phyloP scores from a whole-genome alignment of 1,140 invertebrate genomes.

The Drosophila sproati region DNA sequence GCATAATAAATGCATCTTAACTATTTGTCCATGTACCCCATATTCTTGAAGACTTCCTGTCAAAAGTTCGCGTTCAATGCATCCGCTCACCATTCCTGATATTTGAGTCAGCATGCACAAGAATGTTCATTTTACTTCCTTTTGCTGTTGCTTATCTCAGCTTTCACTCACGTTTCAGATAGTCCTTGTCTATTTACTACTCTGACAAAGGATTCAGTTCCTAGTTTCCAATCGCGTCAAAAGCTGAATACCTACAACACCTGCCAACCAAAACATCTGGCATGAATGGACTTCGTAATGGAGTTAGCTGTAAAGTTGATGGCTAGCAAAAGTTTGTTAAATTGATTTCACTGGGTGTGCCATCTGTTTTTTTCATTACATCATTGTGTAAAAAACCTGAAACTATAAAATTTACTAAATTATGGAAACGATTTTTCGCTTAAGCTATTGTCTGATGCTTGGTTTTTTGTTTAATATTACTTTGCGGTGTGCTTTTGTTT shows the following conservation, averaged over 20 bases:
- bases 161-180: conserved; percentile 32
- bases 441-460: conserved; percentile 58
- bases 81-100: conserved; percentile 15
- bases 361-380: conserved; percentile 8
- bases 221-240: conserved; percentile 4
- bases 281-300: background rate
- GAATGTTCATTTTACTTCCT: conserved; percentile 55
- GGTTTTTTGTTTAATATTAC: conserved; percentile 41
- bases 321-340: background rate
- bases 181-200: conserved; percentile 9
- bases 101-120: conserved; percentile 20
- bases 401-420: background rate
- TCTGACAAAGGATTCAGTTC: background rate
- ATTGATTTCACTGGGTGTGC: conserved; percentile 8
- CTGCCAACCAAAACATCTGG: conserved; percentile 12
- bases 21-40: conserved; percentile 53
- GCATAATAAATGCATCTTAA: conserved; percentile 42
- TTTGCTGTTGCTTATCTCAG: conserved; percentile 16
- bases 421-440: conserved; percentile 33
- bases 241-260: background rate
- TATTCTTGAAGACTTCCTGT: conserved; percentile 9
- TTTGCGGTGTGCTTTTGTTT: conserved; percentile 12
- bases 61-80: conserved; percentile 5
- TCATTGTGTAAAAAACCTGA: conserved; percentile 2
- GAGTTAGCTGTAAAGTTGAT: background rate